Percentiles rank a stretch among this genome's conserved stretches.
These are phyloP conservation scores for Dinothrombium tinctorium DNA, from an alignment of 1,140 invertebrate species.

Conservation along the genomic window DNA sequence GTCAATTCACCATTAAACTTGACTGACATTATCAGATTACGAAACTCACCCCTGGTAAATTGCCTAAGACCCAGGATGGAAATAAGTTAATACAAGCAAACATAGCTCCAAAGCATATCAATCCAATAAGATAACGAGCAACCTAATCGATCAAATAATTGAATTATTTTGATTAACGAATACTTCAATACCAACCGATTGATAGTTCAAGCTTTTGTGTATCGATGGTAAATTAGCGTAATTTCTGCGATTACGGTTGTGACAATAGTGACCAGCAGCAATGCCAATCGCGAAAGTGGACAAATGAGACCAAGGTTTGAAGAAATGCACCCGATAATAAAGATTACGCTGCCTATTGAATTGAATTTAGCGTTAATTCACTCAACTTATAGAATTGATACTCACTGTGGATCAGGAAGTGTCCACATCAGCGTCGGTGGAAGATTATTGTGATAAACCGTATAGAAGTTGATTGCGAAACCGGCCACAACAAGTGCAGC, in stretches of 20 bases:
- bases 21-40: background rate
- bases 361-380: background rate
- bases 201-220: background rate
- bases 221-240: background rate
- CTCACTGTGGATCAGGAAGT: slow-evolving; percentile 15
- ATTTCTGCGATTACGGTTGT: background rate
- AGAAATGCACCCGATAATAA: slow-evolving; percentile 8
- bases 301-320: slow-evolving; percentile 13
- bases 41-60: slow-evolving; percentile 9
- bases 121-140: background rate
- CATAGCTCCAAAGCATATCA: background rate
- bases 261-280: slow-evolving; percentile 5
- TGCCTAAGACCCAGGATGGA: slow-evolving; percentile 4
- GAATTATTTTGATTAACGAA: background rate
- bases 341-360: slow-evolving; percentile 7
- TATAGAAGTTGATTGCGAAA: slow-evolving; percentile 11
- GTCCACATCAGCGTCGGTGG: slow-evolving; percentile 14
- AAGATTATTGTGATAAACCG: slow-evolving; percentile 12
- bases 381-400: background rate
- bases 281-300: slow-evolving; percentile 11
- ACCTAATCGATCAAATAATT: background rate
- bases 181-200: background rate
- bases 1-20: background rate
- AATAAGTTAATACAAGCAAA: slow-evolving; percentile 2
- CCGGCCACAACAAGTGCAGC: slow-evolving; percentile 8